Evolutionary conservation across 2,888 invertebrate species (phyloP).

Genomic region (Gisinianus flammeolus): DNA sequence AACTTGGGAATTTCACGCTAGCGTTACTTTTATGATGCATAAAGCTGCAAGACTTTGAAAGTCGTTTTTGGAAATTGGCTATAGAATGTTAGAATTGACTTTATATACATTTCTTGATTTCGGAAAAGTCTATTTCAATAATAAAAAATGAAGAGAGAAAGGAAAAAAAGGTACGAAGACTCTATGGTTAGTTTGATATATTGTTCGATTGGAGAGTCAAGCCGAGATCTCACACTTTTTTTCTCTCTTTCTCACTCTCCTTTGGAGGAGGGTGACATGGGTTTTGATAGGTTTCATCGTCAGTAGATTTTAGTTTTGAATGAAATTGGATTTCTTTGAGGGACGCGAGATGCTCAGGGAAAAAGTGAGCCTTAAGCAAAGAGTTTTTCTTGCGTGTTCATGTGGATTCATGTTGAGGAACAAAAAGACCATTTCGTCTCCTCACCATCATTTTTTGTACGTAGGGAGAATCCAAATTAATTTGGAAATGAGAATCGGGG

Average conservation of each 20-base stretch:
- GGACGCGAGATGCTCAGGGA: constrained; percentile 4
- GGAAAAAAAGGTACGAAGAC: neutral
- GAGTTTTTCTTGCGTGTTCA: neutral
- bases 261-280: neutral
- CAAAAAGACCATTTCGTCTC: neutral
- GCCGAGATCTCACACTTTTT: neutral
- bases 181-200: neutral
- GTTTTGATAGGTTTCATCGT: neutral
- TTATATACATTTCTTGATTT: neutral
- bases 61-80: neutral
- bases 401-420: neutral
- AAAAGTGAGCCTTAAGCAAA: neutral
- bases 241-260: neutral
- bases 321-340: constrained; percentile 25
- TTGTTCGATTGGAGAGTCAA: neutral
- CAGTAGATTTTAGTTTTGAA: constrained; percentile 9
- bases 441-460: no score
- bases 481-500: no score
- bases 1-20: neutral
- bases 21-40: neutral
- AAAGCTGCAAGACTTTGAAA: neutral
- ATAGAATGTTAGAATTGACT: constrained; percentile 6
- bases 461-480: no score
- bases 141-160: neutral
- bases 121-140: neutral